Base-by-base conservation (phyloP, 1,140 invertebrate genomes). In the Leptinotarsa lineolata region DNA sequence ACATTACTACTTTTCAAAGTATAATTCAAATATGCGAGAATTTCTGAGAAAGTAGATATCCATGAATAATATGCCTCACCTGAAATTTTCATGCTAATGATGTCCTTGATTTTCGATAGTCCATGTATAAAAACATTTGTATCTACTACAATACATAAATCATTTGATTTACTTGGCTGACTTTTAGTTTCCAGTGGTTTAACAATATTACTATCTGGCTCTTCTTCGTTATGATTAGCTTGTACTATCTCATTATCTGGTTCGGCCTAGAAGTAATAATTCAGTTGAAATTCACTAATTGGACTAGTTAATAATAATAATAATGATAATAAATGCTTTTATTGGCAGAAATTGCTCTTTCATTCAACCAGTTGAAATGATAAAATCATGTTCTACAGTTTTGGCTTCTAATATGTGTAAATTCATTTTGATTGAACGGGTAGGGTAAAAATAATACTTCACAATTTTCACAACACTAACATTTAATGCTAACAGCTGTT, bases 111-210 rank as follows among this genome's bases (percentile, higher is more conserved):
- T 65, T 78, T 70, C 30, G 72, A 24, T 44, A 82, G 66, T 66
- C 76, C 72, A 16, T 75, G 74, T 20, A 82, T 74, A 75, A 82
- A 81, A 24, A 82, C 75, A 77, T 82, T 82, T 20, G 81, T 81
- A 63, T 82, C 81, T 4, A 79, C 76, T 12, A 81, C 78, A 48
- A 82, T 76, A 72, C 76, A 79, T 16, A 79, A 22, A 20, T 71
- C 48, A 59, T 70, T 70, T 11, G 21, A 18, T 30, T 59, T 59
- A 16, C 59, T 48, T 6, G 20, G 22, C 16, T 59, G 22, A 16
- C 59, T 30, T 22, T 70, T 59, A 20, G n/a, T 16, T 15, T 59
- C 54, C 20, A 3, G 12, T 13, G 8, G 18, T 22, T 59, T 60
- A n/a, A 30, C n/a, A 12, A 16, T 15, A 30, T 54, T 6, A 16